Evolutionary conservation across 23 tunicate genomes (phyloP), one percentile per base, ranked within the genome.

Genomic region (Phallusia fumigata): DNA sequence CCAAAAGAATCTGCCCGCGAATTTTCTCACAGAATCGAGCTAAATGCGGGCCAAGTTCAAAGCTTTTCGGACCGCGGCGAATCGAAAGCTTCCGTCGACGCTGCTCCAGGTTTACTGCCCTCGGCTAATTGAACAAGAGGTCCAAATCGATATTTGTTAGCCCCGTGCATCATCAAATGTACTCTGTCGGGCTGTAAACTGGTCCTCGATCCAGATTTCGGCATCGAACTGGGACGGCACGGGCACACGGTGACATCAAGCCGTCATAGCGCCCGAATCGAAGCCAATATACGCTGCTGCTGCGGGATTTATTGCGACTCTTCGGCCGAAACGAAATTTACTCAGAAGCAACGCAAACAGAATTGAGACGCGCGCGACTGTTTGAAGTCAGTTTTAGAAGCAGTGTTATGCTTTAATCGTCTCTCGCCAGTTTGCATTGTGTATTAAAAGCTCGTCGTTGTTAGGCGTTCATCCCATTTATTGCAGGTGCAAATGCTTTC

Each of bases 41-140:
- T 13, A 58, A 58, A 58, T 58, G 69, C 16, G 69, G 69, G 28
- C 69, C 69, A 58, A 58, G 69, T 58, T 58, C 69, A 58, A 58
- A 58, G 69, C 28, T 22, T 58, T 16, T 22, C 69, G 28, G 26
- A 24, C 69, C 3, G 26, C 16, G 5, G 28, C 69, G 28, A 58
- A 58, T 6, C 69, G 69, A 58, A 58, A 16, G 47, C 3, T 58
- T 24, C 28, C 28, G 69, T 58, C 69, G 69, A 21, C 69, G 28
- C 16, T 1, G 13, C 13, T 58, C 16, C 69, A 58, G 69, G 69
- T 58, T 58, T 58, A 24, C 69, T 58, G 69, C 69, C 28, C 28
- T 5, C 11, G 16, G 69, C 69, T 58, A 58, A 58, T 58, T 58
- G 69, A 24, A 58, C 26, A 24, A 24, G 13, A 22, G 69, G 28